Conservation (phyloP, 2,797 vertebrate genomes). For the Lemur catta region DNA sequence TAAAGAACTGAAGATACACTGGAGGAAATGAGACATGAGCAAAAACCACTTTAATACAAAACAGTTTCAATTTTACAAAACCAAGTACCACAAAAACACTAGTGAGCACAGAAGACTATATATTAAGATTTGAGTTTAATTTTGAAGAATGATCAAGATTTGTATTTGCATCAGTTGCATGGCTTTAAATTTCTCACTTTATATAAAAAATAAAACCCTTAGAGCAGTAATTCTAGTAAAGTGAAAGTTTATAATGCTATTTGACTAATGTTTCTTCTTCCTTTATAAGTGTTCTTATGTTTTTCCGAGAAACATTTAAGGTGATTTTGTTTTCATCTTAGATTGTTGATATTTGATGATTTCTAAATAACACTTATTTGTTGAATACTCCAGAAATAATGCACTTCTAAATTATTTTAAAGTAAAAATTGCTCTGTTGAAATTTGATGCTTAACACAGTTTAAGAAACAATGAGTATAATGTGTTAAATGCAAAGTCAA, state of each 20-base stretch:
- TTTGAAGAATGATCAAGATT: background rate
- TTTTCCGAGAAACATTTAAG: background rate
- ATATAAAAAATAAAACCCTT: background rate
- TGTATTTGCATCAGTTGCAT: background rate
- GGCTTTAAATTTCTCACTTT: background rate
- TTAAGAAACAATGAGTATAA: background rate
- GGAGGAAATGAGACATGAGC: background rate
- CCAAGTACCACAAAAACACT: background rate
- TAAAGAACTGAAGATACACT: background rate
- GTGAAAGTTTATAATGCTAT: background rate
- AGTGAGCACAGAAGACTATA: background rate
- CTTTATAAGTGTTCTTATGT: background rate
- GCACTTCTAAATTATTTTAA: constrained; percentile 9
- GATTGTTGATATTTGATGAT: background rate
- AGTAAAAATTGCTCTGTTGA: background rate
- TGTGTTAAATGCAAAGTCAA: constrained; percentile 1
- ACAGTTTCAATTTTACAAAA: background rate
- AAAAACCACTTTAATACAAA: background rate
- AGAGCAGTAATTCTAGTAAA: background rate
- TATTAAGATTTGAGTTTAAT: background rate
- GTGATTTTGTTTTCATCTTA: constrained; percentile 21
- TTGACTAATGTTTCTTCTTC: background rate
- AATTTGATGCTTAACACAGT: background rate
- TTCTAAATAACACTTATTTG: background rate
- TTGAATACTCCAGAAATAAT: constrained; percentile 13